Evolutionary conservation across 2,888 invertebrate species (phyloP).

Genomic region (Acronicta leporina): DNA sequence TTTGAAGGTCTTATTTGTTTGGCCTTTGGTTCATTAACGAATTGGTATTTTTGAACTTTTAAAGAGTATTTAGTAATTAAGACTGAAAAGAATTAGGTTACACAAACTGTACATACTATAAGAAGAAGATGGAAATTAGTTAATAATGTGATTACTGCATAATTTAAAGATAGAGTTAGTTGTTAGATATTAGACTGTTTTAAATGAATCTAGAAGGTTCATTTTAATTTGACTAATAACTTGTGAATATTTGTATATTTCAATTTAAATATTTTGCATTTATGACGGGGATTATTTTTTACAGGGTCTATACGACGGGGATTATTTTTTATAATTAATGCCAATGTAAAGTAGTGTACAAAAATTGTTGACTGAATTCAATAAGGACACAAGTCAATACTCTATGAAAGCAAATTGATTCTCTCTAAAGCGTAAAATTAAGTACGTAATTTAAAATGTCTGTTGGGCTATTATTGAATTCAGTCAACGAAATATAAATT

Average conservation of each 20-base stretch:
- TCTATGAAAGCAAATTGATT: too few relatives aligned
- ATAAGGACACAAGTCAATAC: too few relatives aligned
- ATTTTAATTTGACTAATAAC: background rate
- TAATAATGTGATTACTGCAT: background rate
- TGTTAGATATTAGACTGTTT: background rate
- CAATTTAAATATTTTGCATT: slow-evolving; percentile 32
- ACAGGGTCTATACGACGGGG: slow-evolving; percentile 17
- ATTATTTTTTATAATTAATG: slow-evolving; percentile 13
- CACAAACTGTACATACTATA: slow-evolving; percentile 34
- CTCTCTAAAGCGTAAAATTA: too few relatives aligned
- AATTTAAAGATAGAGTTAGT: background rate
- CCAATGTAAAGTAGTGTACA: slow-evolving; percentile 5
- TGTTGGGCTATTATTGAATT: too few relatives aligned
- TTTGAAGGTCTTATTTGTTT: background rate
- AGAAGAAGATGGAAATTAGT: slow-evolving; percentile 23
- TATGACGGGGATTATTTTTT: slow-evolving; percentile 27
- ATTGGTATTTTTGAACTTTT: background rate
- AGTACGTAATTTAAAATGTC: too few relatives aligned
- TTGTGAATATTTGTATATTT: background rate
- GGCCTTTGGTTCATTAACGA: background rate
- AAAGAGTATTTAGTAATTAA: slow-evolving; percentile 8
- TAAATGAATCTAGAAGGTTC: background rate
- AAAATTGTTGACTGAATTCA: too few relatives aligned
- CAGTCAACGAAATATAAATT: background rate
- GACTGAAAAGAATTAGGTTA: slow-evolving; percentile 11